Conservation (phyloP, 2,113 vertebrate species). For the Phocoena sinus region DNA sequence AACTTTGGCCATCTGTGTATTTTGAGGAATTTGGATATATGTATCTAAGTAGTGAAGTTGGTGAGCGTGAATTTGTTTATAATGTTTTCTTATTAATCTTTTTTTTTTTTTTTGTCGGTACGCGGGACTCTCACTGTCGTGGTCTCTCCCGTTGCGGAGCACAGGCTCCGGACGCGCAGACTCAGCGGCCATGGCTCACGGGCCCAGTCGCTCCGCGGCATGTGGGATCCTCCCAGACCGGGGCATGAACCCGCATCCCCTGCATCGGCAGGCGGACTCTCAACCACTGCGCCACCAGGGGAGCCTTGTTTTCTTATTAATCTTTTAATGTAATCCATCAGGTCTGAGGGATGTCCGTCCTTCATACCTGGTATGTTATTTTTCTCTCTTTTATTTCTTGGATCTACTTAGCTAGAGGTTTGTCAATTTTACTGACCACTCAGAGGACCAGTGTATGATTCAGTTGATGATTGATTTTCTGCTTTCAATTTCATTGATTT, state of each 20-base stretch:
- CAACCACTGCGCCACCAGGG: no score
- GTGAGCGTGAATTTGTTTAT: neutral
- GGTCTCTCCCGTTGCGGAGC: no score
- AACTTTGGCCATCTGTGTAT: neutral
- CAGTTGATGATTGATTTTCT: neutral
- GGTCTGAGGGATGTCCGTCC: neutral
- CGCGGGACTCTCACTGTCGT: no score
- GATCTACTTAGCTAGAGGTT: neutral
- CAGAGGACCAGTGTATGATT: neutral
- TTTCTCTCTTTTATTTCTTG: neutral
- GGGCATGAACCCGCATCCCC: no score
- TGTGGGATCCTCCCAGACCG: no score
- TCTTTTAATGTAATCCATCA: neutral
- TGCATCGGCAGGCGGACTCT: no score
- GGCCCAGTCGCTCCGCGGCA: no score
- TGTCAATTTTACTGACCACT: fast-evolving
- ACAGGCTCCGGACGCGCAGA: no score
- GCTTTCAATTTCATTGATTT: neutral
- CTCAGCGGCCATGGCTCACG: no score
- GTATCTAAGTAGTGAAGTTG: no score
- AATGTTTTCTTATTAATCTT: neutral
- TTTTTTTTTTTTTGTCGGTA: neutral
- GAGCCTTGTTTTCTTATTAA: no score
- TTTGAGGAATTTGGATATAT: neutral
- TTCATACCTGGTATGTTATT: neutral